Conservation (phyloP, 2,888 invertebrate species). For the Oscheius sp. region DNA sequence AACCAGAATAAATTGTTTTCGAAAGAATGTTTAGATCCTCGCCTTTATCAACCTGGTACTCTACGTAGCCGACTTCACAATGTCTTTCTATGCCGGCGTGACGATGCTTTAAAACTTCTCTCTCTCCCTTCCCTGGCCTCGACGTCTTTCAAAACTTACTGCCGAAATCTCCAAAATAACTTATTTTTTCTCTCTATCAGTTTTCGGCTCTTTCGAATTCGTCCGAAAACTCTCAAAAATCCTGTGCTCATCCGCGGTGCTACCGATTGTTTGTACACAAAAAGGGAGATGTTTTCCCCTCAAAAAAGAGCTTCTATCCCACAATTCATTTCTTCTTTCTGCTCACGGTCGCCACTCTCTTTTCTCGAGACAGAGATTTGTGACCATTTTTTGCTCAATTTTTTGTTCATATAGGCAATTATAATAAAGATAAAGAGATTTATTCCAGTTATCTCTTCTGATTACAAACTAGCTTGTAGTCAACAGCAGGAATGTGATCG, state of each 20-base stretch:
- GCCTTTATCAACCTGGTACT: slow-evolving; percentile 60
- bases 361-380: too few species aligned
- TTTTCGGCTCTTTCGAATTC: neutral
- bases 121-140: neutral
- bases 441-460: too few species aligned
- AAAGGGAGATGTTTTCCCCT: neutral
- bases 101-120: slow-evolving; percentile 47
- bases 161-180: slow-evolving; percentile 7
- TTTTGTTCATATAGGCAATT: neutral
- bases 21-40: slow-evolving; percentile 51
- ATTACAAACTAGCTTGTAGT: too few species aligned
- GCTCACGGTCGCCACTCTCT: neutral
- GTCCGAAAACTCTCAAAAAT: neutral
- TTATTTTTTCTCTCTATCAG: neutral
- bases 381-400: neutral
- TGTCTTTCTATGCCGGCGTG: slow-evolving; percentile 63
- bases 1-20: neutral
- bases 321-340: neutral
- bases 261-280: neutral
- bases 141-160: slow-evolving; percentile 25
- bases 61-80: slow-evolving; percentile 60
- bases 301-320: neutral
- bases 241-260: slow-evolving; percentile 13
- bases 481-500: too few species aligned
- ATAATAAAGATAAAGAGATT: neutral